phyloP scores from a whole-genome alignment of 2,797 vertebrate species.

The Morus bassanus region DNA sequence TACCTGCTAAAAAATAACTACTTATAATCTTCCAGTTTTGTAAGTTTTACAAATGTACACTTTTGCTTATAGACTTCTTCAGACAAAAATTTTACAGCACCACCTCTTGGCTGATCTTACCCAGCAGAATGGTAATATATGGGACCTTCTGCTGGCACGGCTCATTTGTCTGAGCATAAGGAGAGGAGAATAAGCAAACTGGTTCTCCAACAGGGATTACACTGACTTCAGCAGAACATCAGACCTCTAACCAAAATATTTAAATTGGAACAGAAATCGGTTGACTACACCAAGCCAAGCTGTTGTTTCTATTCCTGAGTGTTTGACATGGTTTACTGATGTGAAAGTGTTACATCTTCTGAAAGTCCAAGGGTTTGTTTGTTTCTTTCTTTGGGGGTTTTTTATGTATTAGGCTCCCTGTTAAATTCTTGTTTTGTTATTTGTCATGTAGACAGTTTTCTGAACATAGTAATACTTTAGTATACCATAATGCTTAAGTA shows the following conservation, averaged over 20 bases:
- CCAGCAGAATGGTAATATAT: not conserved
- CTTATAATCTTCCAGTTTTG: not conserved
- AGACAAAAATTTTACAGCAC: not conserved
- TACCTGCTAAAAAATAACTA: not conserved
- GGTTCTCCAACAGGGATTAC: not conserved
- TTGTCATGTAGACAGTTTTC: not conserved
- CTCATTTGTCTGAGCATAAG: not conserved
- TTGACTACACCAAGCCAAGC: not conserved
- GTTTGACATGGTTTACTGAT: not conserved
- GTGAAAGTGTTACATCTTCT: not conserved
- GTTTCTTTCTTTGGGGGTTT: not conserved
- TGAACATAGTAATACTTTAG: not conserved
- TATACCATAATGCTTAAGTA: not conserved
- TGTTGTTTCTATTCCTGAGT: not conserved
- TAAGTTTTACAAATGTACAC: fast-evolving
- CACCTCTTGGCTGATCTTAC: not conserved
- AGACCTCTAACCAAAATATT: constrained; percentile 39
- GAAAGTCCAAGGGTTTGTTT: not conserved
- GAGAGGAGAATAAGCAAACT: not conserved
- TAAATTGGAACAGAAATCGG: not conserved
- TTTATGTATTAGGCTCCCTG: not conserved
- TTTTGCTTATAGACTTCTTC: not conserved
- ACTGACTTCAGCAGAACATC: not conserved
- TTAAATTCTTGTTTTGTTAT: not conserved
- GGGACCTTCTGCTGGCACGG: not conserved